Percentiles rank a stretch among this genome's conserved stretches.
These are phyloP conservation scores for Acanthochromis polyacanthus DNA, from an alignment of 2,113 vertebrate species.

Conservation along the genomic window DNA sequence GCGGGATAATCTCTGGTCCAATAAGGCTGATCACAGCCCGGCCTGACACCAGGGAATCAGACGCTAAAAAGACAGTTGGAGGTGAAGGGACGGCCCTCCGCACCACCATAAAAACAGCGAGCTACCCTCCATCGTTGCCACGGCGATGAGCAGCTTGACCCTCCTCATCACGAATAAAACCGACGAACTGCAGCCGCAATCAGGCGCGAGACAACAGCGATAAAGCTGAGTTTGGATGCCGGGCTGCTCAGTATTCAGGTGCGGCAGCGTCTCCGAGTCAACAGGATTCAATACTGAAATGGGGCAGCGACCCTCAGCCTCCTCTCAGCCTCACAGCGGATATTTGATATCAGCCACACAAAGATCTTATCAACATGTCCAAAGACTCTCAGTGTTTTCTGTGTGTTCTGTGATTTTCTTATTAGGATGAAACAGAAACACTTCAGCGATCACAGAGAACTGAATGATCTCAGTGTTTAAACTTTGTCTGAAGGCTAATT, in stretches of 20 bases:
- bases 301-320: slow-evolving; percentile 40
- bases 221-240: slow-evolving; percentile 55
- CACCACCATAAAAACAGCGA: slow-evolving; percentile 50
- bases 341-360: slow-evolving; percentile 61
- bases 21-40: slow-evolving; percentile 72
- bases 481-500: too few relatives aligned
- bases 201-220: too few relatives aligned
- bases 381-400: slow-evolving; percentile 31
- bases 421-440: too few relatives aligned
- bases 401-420: not conserved
- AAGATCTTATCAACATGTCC: slow-evolving; percentile 23
- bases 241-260: slow-evolving; percentile 67
- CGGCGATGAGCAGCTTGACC: slow-evolving; percentile 45
- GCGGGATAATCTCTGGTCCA: slow-evolving; percentile 68
- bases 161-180: slow-evolving; percentile 17
- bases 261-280: slow-evolving; percentile 56
- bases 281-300: slow-evolving; percentile 76
- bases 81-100: slow-evolving; percentile 49
- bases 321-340: slow-evolving; percentile 55
- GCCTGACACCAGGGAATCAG: slow-evolving; percentile 70
- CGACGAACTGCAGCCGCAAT: slow-evolving; percentile 42
- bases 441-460: not conserved
- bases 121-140: slow-evolving; percentile 50
- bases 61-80: slow-evolving; percentile 52
- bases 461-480: not conserved